These are phyloP conservation scores for Sterna hirundo DNA, from an alignment of 2,113 vertebrate genomes.

Conservation along the genomic window DNA sequence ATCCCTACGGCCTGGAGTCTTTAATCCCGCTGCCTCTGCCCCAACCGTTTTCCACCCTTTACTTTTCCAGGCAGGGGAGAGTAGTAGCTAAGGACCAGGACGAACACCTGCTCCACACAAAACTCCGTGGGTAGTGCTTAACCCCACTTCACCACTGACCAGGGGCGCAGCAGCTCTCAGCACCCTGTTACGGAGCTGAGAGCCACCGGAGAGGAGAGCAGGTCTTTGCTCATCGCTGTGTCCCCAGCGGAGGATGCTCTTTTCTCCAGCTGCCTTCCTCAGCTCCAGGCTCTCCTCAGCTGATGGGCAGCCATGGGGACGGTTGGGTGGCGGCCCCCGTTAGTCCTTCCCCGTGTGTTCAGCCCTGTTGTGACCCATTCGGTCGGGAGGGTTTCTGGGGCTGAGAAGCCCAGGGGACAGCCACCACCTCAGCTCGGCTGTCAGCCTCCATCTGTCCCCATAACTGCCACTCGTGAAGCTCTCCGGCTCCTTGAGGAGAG, in stretches of 20 bases:
- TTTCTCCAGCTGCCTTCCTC: background rate
- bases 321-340: background rate
- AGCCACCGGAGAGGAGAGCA: background rate
- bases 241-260: background rate
- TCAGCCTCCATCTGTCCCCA: background rate
- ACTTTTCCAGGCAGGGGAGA: background rate
- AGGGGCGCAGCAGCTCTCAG: background rate
- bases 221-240: no score
- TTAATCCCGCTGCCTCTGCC: background rate
- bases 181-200: accelerated
- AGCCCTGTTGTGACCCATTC: accelerated
- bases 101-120: background rate
- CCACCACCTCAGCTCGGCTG: accelerated
- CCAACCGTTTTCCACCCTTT: background rate
- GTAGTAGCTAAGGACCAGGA: background rate
- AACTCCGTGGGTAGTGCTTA: background rate
- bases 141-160: accelerated
- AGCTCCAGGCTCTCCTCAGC: background rate
- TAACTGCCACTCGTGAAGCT: accelerated
- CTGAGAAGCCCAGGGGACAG: background rate
- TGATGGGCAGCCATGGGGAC: accelerated
- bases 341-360: background rate
- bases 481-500: background rate
- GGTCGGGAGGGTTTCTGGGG: accelerated
- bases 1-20: accelerated